These are phyloP conservation scores for Pachycephala philippinensis DNA, from an alignment of 2,113 vertebrate genomes.

Conservation along the genomic window DNA sequence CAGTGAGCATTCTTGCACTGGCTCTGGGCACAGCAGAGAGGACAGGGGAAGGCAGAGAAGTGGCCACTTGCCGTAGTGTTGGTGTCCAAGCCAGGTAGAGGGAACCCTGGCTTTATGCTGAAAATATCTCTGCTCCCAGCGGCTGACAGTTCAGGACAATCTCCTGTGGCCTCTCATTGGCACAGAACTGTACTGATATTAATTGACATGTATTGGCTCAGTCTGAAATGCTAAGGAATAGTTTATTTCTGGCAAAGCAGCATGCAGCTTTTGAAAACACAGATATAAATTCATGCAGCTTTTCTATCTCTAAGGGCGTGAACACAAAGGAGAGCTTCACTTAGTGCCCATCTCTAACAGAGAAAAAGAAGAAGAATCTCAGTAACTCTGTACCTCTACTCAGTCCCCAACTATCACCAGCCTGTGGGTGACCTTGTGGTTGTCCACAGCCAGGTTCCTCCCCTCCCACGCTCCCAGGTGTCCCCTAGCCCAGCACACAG, in stretches of 20 bases:
- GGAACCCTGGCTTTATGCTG: not conserved
- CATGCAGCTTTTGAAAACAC: not conserved
- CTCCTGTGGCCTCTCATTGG: not conserved
- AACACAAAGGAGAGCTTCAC: not conserved
- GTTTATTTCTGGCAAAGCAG: not conserved
- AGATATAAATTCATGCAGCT: not conserved
- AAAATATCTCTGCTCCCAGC: not conserved
- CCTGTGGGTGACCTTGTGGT: not conserved
- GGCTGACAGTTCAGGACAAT: not conserved
- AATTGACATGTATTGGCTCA: not conserved
- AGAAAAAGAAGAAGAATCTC: not conserved
- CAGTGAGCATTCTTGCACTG: not conserved
- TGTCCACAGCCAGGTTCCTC: not conserved
- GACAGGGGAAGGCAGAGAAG: not conserved
- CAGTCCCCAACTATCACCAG: not conserved
- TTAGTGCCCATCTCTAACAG: not conserved
- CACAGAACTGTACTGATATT: not conserved
- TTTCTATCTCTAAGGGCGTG: accelerated
- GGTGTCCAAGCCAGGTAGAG: not conserved
- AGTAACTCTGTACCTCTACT: not conserved
- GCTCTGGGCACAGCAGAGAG: not conserved
- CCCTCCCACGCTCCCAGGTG: accelerated
- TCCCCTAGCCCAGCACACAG: accelerated
- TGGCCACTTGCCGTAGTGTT: no score
- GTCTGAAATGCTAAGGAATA: not conserved